Base-by-base conservation (phyloP, 2,797 vertebrate genomes). In the Microtus obscurus region DNA sequence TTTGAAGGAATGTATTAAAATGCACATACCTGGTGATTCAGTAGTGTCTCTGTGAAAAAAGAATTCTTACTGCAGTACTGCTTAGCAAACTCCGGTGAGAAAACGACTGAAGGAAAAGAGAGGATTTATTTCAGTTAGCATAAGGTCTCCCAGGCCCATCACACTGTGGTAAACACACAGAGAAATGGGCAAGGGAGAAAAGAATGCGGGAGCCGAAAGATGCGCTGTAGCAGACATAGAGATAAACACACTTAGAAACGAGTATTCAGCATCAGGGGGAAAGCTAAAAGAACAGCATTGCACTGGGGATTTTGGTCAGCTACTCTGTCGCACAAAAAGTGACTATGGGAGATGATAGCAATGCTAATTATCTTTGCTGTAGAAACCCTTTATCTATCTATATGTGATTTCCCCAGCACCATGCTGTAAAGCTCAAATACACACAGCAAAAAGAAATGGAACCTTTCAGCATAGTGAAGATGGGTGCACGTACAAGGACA, bases 141-240 rank as follows among this genome's bases (percentile, higher is more conserved):
- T 56, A 69, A 78, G 17, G 29, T 7, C 56, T 59, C 10, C n/a
- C 34, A 21, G 56, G 6, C n/a, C 61, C 48, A 69, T 34, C 51
- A 51, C 34, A 29, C 14, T 43, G 34, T 51, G 53, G 40, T 48
- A 51, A 71, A 45, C 61, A 34, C 11, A 27, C 14, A 59, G 79
- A 48, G 43, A 48, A 74, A 25, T 37, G 21, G 40, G 34, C 65
- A 11, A 34, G 34, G 31, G 29, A 37, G 21, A 23, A 23, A 27
- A 43, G 2, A 29, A 21, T 3, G 19, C 0, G 0, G 4, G 25
- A n/a, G n/a, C 1, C 1, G 9, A 31, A 45, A 61, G 78, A 65
- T 27, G 29, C 3, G 6, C 19, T 76, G 1, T 1, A 85, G 23
- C 13, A 51, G 59, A 31, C 37, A 71, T 4, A n/a, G 5, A 61